Evolutionary conservation across 2,888 invertebrate genomes (phyloP).

Genomic region (Troides helena): DNA sequence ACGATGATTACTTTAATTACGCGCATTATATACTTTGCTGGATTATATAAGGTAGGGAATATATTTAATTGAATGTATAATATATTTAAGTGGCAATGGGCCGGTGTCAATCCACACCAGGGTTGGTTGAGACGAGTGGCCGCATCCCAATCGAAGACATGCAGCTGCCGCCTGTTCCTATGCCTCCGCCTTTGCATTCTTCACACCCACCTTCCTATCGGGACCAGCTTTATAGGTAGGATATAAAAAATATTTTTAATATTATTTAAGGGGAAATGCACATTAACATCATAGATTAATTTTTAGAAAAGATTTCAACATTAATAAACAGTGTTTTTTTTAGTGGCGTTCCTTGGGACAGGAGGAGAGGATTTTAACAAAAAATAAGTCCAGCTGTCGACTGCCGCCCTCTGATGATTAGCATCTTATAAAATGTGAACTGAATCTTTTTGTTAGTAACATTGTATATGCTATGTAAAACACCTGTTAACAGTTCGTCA

Average conservation of each 20-base stretch:
- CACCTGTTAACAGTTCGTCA: constrained; percentile 61
- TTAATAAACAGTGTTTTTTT: no score
- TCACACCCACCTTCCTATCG: constrained; percentile 76
- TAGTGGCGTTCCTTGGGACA: no score
- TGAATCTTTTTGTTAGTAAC: background rate
- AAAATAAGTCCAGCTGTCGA: no score
- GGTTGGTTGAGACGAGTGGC: constrained; percentile 95
- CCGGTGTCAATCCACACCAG: constrained; percentile 97
- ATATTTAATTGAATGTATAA: background rate
- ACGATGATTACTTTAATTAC: background rate
- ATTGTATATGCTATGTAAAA: background rate
- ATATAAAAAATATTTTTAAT: background rate
- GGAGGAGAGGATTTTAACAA: no score
- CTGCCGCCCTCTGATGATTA: no score
- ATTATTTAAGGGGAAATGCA: no score
- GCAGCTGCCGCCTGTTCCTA: constrained; percentile 67
- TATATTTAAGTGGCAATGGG: constrained; percentile 90
- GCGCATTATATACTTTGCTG: background rate
- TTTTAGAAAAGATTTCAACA: no score
- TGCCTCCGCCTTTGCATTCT: constrained; percentile 60
- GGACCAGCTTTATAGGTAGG: constrained; percentile 78
- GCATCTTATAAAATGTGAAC: no score
- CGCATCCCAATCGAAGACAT: constrained; percentile 89
- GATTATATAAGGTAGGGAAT: background rate
- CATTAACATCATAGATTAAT: no score